phyloP scores from a whole-genome alignment of 2,797 vertebrate species.

The Fistularia commersonii region DNA sequence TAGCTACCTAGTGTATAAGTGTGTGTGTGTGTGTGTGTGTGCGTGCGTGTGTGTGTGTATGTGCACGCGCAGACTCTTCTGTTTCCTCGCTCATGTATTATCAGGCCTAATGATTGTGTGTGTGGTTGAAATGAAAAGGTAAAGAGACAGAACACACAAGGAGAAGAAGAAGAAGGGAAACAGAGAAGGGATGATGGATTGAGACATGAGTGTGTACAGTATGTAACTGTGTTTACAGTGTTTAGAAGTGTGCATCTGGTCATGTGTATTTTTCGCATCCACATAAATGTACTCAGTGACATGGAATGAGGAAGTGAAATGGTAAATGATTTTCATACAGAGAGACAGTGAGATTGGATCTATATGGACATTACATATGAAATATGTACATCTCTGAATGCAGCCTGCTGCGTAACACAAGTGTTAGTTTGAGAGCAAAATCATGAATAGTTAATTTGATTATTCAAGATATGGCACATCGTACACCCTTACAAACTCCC shows the following conservation, averaged over 20 bases:
- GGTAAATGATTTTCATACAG: conserved; percentile 39
- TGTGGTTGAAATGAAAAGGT: conserved; percentile 34
- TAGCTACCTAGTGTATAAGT: conserved; percentile 56
- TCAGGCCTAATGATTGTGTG: conserved; percentile 37
- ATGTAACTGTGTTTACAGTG: conserved; percentile 18
- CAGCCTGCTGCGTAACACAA: conserved; percentile 45
- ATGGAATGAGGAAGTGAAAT: conserved; percentile 60
- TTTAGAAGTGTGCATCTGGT: conserved; percentile 4
- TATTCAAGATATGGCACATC: conserved; percentile 55
- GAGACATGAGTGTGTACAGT: conserved; percentile 32
- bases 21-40: conserved; percentile 25
- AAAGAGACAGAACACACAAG: conserved; percentile 47
- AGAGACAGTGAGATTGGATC: conserved; percentile 30
- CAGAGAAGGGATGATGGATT: conserved; percentile 35
- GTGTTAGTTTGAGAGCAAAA: conserved; percentile 57
- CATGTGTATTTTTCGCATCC: too few relatives aligned
- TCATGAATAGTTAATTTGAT: conserved; percentile 68
- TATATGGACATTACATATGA: conserved; percentile 42
- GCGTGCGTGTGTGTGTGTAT: too few relatives aligned
- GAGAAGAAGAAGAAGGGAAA: too few relatives aligned
- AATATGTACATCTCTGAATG: conserved; percentile 57
- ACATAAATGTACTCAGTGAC: conserved; percentile 22
- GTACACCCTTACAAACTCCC: conserved; percentile 36
- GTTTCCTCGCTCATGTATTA: conserved; percentile 34
- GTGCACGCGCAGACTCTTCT: too few relatives aligned